Percentiles rank a stretch among this genome's conserved stretches.
Evolutionary conservation across 2,113 vertebrate genomes (phyloP).

Genomic region (Indicator indicator): DNA sequence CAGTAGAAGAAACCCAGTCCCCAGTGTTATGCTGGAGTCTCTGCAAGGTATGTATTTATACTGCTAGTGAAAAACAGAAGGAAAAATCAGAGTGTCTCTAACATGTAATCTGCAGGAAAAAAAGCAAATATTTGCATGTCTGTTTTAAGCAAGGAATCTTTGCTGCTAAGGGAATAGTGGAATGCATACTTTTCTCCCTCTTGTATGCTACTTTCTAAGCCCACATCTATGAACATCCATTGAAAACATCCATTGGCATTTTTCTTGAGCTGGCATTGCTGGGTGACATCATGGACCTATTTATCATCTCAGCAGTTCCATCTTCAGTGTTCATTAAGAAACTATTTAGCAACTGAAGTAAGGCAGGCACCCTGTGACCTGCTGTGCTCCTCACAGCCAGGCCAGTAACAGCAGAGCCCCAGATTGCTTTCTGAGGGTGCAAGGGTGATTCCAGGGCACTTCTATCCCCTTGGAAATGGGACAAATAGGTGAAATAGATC

Average conservation of each 20-base stretch:
- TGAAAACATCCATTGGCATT: background rate
- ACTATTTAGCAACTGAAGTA: conserved; percentile 40
- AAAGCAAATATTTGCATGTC: conserved; percentile 7
- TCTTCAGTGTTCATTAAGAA: conserved; percentile 33
- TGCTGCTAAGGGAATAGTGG: background rate
- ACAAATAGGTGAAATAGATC: background rate
- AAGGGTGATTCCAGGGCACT: background rate
- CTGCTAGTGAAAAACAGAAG: conserved; percentile 46
- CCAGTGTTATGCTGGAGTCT: background rate
- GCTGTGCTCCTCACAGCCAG: background rate
- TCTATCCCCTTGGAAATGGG: background rate
- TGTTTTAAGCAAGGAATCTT: conserved; percentile 1
- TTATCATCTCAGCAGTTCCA: conserved; percentile 42
- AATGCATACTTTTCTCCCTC: background rate
- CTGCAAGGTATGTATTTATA: background rate
- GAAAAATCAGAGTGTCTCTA: conserved; percentile 16
- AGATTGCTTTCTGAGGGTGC: background rate
- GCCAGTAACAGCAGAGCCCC: conserved; percentile 4
- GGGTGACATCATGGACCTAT: conserved; percentile 4
- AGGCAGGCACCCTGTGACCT: background rate
- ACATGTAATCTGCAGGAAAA: conserved; percentile 36
- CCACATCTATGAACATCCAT: background rate
- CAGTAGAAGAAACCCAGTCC: conserved; percentile 13
- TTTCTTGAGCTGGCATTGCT: background rate
- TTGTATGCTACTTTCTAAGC: background rate